Evolutionary conservation across 92 coral and sea anemone genomes (phyloP).

Genomic region (Pocillopora grandis): DNA sequence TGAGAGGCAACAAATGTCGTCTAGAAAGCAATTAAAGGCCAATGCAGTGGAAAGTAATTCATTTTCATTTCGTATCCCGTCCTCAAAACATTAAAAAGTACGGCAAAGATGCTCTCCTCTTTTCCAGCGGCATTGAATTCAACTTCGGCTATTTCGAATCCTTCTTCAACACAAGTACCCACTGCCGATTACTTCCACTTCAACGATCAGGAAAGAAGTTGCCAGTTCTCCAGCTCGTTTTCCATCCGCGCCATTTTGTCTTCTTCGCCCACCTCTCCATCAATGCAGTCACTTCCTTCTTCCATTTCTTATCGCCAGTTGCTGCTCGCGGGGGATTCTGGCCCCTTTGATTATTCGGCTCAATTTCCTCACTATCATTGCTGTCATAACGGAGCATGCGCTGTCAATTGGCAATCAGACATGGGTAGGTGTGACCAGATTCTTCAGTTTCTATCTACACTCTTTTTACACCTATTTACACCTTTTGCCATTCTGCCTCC

Average conservation of each 20-base stretch:
- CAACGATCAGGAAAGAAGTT: background rate
- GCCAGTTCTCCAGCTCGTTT: slow-evolving; percentile 39
- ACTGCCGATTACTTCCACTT: background rate
- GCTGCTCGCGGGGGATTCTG: slow-evolving; percentile 7
- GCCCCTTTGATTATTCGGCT: background rate
- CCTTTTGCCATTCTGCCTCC: too few relatives aligned
- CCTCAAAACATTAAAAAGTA: background rate
- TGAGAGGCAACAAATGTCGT: slow-evolving; percentile 27
- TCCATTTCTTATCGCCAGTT: slow-evolving; percentile 5
- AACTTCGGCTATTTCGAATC: background rate
- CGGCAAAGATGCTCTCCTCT: slow-evolving; percentile 7
- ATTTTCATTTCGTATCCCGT: background rate
- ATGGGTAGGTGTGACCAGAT: background rate
- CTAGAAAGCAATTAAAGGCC: background rate
- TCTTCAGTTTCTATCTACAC: too few relatives aligned
- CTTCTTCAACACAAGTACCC: background rate
- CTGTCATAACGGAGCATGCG: slow-evolving; percentile 34
- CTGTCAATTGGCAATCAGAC: slow-evolving; percentile 22
- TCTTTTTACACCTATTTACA: too few relatives aligned
- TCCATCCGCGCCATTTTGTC: slow-evolving; percentile 42
- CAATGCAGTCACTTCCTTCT: background rate
- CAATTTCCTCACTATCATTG: slow-evolving; percentile 18
- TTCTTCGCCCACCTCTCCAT: slow-evolving; percentile 15
- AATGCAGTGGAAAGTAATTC: background rate
- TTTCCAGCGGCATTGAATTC: background rate